Evolutionary conservation across 2,797 vertebrate genomes (phyloP).

Genomic region (Limosa lapponica): DNA sequence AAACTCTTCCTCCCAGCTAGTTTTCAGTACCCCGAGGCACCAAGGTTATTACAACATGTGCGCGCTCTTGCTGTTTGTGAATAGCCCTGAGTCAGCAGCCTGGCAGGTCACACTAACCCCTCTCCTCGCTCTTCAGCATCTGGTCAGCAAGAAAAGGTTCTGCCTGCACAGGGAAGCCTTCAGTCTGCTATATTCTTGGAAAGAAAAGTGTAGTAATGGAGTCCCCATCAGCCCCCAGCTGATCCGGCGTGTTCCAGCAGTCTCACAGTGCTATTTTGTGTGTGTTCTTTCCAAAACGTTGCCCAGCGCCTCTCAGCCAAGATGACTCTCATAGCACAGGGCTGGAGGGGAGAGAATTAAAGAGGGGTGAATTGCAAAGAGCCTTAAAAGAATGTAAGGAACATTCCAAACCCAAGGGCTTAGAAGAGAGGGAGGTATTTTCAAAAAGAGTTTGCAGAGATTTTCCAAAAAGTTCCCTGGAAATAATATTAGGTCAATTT

Average conservation of each 20-base stretch:
- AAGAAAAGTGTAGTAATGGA: not conserved
- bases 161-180: not conserved
- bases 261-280: not conserved
- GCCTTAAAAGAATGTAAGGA: not conserved
- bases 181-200: not conserved
- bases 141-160: not conserved
- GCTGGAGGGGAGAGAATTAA: not conserved
- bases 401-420: not conserved
- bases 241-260: not conserved
- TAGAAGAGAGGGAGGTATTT: not conserved
- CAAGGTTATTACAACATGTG: not conserved
- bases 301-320: not conserved
- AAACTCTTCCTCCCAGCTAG: not conserved
- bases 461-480: not conserved
- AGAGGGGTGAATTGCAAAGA: not conserved
- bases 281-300: not conserved
- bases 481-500: not conserved
- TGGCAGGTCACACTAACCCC: not conserved
- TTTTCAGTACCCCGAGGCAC: not conserved
- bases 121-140: not conserved
- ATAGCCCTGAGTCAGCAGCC: not conserved
- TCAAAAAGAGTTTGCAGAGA: not conserved
- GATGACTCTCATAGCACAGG: not conserved
- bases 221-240: not conserved
- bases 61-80: not conserved